Evolutionary conservation across 92 coral and sea anemone species (phyloP).

Genomic region (Parazoanthus atlanticus): DNA sequence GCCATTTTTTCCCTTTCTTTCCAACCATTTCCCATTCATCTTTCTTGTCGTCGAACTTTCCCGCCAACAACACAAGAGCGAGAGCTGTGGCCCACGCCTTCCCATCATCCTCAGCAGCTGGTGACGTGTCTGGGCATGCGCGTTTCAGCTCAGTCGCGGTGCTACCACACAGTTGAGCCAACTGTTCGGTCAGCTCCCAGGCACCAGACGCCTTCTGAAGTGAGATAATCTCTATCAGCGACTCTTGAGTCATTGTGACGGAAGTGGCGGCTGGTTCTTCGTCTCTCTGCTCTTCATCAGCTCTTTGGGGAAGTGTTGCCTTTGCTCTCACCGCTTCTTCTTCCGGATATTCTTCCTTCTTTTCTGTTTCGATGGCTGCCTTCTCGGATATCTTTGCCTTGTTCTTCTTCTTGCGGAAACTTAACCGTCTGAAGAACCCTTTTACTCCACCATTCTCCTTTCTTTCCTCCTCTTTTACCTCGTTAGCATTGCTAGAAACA

Average conservation of each 20-base stretch:
- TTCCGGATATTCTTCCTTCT: background rate
- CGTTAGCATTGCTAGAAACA: background rate
- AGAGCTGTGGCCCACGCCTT: slow-evolving; percentile 81
- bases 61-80: slow-evolving; percentile 58
- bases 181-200: slow-evolving; percentile 70
- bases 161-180: slow-evolving; percentile 62
- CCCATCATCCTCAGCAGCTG: slow-evolving; percentile 50
- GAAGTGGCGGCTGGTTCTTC: background rate
- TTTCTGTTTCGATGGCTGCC: background rate
- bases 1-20: slow-evolving; percentile 75
- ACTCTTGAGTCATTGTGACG: background rate
- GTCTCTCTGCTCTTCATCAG: background rate
- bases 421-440: slow-evolving; percentile 22
- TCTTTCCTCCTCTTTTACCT: background rate
- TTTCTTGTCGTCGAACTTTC: slow-evolving; percentile 51
- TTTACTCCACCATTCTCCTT: background rate
- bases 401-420: slow-evolving; percentile 19
- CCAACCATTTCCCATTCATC: slow-evolving; percentile 94
- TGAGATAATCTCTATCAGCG: slow-evolving; percentile 46
- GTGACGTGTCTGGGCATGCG: slow-evolving; percentile 63
- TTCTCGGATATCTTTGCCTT: background rate
- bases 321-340: background rate
- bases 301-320: background rate
- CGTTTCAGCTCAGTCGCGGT: slow-evolving; percentile 42
- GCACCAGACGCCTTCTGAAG: slow-evolving; percentile 90